A percentile compares a stretch with the other conserved stretches of the same genome.
Evolutionary conservation across 1,140 invertebrate genomes (phyloP).

Genomic region (Pseudomyrmex flavicornis): DNA sequence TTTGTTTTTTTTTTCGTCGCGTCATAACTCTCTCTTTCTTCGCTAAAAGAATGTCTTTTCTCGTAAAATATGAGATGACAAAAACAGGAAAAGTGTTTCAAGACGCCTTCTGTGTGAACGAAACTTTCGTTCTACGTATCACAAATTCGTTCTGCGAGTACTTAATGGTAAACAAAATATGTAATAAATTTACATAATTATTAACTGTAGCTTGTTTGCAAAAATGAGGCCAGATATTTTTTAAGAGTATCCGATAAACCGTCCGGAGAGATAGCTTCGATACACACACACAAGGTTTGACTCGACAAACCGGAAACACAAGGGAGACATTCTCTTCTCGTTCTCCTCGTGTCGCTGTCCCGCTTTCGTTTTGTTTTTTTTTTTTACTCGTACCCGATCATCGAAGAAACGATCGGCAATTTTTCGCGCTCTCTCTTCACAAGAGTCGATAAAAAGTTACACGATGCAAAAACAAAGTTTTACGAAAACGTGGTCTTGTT

Average conservation of each 20-base stretch:
- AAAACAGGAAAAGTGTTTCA: slow-evolving; percentile 7
- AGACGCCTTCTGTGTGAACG: neutral
- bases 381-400: slow-evolving; percentile 59
- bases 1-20: neutral
- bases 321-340: slow-evolving; percentile 76
- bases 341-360: slow-evolving; percentile 34
- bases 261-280: slow-evolving; percentile 78
- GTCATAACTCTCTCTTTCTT: neutral
- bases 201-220: slow-evolving; percentile 80
- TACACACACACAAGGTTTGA: slow-evolving; percentile 63
- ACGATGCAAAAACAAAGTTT: slow-evolving; percentile 36
- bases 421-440: neutral
- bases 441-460: slow-evolving; percentile 56
- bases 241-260: slow-evolving; percentile 77
- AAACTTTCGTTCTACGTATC: slow-evolving; percentile 33
- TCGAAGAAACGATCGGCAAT: slow-evolving; percentile 32
- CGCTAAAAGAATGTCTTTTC: slow-evolving; percentile 18
- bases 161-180: slow-evolving; percentile 24
- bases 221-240: slow-evolving; percentile 76
- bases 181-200: slow-evolving; percentile 73
- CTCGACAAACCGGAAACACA: slow-evolving; percentile 73
- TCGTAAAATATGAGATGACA: neutral
- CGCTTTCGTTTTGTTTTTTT: slow-evolving; percentile 51
- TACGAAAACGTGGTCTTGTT: neutral
- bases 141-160: slow-evolving; percentile 31